Evolutionary conservation across 2,113 vertebrate species (phyloP).

Genomic region (Mesembrinibis cayennensis): DNA sequence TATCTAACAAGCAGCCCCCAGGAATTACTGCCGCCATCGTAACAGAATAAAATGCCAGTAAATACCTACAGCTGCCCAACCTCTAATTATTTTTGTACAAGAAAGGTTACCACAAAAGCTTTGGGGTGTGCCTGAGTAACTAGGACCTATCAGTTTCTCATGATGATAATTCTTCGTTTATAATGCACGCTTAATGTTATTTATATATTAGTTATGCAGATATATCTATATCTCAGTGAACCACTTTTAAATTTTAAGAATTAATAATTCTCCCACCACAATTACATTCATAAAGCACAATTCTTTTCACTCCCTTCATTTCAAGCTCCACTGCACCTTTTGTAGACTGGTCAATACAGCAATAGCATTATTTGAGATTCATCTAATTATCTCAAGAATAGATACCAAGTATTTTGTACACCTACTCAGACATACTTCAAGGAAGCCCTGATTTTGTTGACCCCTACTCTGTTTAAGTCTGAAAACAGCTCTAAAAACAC

Average conservation of each 20-base stretch:
- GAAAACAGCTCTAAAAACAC: background rate
- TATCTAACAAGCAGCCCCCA: background rate
- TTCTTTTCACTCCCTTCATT: background rate
- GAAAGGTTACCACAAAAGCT: background rate
- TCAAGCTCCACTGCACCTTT: background rate
- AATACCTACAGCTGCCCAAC: background rate
- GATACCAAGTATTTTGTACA: background rate
- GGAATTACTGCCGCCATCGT: background rate
- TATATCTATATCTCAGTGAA: background rate
- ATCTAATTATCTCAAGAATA: background rate
- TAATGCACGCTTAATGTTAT: background rate
- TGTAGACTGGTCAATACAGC: background rate
- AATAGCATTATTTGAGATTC: background rate
- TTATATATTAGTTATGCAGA: background rate
- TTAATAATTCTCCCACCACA: background rate
- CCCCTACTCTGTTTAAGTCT: background rate
- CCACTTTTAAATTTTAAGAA: background rate
- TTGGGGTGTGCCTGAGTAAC: background rate
- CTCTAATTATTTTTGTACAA: background rate
- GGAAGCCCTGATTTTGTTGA: background rate
- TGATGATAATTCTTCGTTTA: background rate
- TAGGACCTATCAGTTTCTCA: background rate
- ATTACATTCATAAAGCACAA: background rate
- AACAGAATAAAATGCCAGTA: background rate
- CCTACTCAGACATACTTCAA: background rate